Percentiles rank a stretch among this genome's conserved stretches.
Conservation (phyloP, 2,888 invertebrate species). For the Glyphotaelius pellucidus region DNA sequence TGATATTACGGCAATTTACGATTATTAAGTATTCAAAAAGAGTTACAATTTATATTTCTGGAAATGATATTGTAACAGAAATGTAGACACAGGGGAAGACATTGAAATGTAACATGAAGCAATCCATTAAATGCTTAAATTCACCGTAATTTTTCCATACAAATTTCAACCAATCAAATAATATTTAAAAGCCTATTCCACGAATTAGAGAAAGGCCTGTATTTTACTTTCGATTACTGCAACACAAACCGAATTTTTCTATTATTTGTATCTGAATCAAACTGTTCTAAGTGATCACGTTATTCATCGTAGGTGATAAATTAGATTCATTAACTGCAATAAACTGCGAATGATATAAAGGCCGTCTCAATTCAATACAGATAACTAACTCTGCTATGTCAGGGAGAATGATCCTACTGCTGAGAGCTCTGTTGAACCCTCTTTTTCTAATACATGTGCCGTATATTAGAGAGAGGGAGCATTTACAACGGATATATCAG, state of each 20-base stretch:
- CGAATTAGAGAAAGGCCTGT: background rate
- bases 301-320: background rate
- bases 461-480: background rate
- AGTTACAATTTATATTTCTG: no score
- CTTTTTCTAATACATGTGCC: background rate
- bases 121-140: background rate
- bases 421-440: background rate
- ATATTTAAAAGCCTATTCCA: background rate
- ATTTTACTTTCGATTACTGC: background rate
- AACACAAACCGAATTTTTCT: background rate
- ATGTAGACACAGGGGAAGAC: background rate
- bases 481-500: background rate
- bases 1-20: no score
- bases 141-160: background rate
- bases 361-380: slow-evolving; percentile 56
- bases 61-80: no score
- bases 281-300: background rate
- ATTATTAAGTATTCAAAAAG: no score
- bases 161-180: background rate
- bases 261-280: background rate
- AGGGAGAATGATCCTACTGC: background rate
- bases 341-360: slow-evolving; percentile 48
- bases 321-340: slow-evolving; percentile 57
- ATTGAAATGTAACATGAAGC: no score
- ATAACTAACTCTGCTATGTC: slow-evolving; percentile 21